Conservation (phyloP, 1,140 invertebrate species). For the Atta colombica region DNA sequence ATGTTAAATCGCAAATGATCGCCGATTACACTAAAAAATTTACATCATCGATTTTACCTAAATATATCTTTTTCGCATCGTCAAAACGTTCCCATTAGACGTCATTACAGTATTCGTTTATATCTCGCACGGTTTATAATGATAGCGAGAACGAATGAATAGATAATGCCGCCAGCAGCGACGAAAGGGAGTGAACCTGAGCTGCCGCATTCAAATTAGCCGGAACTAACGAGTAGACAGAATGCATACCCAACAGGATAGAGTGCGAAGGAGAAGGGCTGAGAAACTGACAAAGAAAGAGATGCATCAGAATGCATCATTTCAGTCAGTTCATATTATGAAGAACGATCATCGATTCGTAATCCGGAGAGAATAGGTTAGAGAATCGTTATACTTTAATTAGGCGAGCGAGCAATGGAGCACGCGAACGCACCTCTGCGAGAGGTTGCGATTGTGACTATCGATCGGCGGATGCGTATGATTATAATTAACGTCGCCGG, state of each 20-base stretch:
- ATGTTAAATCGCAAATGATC: neutral
- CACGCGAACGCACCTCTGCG: slow-evolving; percentile 42
- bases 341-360: slow-evolving; percentile 50
- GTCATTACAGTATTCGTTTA: slow-evolving; percentile 35
- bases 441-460: slow-evolving; percentile 51
- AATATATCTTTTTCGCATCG: neutral
- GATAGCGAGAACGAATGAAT: slow-evolving; percentile 36
- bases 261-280: neutral
- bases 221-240: slow-evolving; percentile 71
- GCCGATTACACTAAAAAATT: neutral
- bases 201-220: slow-evolving; percentile 71
- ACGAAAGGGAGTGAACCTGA: neutral
- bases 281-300: neutral
- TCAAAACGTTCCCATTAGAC: neutral
- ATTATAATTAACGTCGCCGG: slow-evolving; percentile 65
- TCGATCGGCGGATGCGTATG: slow-evolving; percentile 65
- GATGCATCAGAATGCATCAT: slow-evolving; percentile 46
- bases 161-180: slow-evolving; percentile 47
- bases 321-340: slow-evolving; percentile 62
- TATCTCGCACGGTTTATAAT: slow-evolving; percentile 23
- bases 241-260: slow-evolving; percentile 49
- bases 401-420: slow-evolving; percentile 28
- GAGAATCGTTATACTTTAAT: slow-evolving; percentile 70
- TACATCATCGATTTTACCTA: slow-evolving; percentile 16
- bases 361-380: slow-evolving; percentile 38